These are phyloP conservation scores for Polyploca ridens DNA, from an alignment of 2,888 invertebrate species.

Conservation along the genomic window DNA sequence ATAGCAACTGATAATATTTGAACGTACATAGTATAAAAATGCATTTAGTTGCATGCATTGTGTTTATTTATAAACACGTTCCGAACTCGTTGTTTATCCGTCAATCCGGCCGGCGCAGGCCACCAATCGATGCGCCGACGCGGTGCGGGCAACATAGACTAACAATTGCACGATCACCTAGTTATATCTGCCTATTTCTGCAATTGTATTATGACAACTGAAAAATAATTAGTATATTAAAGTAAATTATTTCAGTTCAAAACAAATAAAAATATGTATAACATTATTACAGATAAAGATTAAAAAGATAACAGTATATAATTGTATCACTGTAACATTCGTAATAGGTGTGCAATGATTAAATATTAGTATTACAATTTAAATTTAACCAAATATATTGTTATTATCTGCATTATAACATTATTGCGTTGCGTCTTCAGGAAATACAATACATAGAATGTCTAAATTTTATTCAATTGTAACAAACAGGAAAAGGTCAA, in stretches of 20 bases:
- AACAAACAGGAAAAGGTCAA: not conserved
- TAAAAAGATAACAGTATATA: too few relatives aligned
- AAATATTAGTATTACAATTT: too few relatives aligned
- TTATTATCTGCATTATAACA: too few relatives aligned
- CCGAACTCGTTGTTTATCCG: slow-evolving; percentile 32
- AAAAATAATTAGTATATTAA: too few relatives aligned
- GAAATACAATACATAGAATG: not conserved
- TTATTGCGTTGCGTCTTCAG: not conserved
- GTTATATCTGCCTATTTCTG: not conserved
- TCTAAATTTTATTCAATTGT: not conserved
- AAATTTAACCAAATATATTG: too few relatives aligned
- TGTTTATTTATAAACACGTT: slow-evolving; percentile 62
- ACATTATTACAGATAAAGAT: too few relatives aligned
- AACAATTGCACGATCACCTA: slow-evolving; percentile 16
- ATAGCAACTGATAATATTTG: too few relatives aligned
- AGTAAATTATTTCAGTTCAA: too few relatives aligned
- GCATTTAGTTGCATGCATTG: slow-evolving; percentile 22
- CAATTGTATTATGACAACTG: not conserved
- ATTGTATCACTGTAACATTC: too few relatives aligned
- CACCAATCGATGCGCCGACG: slow-evolving; percentile 57
- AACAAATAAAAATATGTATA: too few relatives aligned
- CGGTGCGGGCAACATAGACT: slow-evolving; percentile 55
- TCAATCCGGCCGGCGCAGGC: slow-evolving; percentile 30
- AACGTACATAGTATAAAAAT: not conserved
- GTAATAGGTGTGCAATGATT: too few relatives aligned